Evolutionary conservation across 2,888 invertebrate species (phyloP).

Genomic region (Flexamia atlantica): DNA sequence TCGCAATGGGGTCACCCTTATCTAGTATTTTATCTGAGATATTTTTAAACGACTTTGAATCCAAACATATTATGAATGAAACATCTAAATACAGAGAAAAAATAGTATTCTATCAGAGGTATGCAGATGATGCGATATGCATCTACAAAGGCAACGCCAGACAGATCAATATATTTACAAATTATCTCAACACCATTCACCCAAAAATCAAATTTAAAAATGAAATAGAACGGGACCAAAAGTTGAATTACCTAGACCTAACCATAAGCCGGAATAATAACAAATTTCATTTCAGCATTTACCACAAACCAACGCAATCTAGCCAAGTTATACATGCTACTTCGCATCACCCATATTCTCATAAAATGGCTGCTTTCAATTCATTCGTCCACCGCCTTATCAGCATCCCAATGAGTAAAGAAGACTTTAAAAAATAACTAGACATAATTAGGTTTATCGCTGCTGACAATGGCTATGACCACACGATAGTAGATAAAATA

Average conservation of each 20-base stretch:
- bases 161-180: neutral
- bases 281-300: neutral
- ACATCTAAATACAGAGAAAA: neutral
- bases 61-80: neutral
- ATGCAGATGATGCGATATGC: slow-evolving; percentile 29
- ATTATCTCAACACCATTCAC: neutral
- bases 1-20: neutral
- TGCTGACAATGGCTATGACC: slow-evolving; percentile 4
- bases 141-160: slow-evolving; percentile 5
- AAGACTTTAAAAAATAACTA: neutral
- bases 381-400: slow-evolving; percentile 15
- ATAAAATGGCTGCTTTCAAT: slow-evolving; percentile 27
- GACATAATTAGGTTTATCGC: slow-evolving; percentile 1
- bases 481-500: neutral
- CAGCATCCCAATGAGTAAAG: neutral
- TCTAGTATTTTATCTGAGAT: slow-evolving; percentile 25
- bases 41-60: slow-evolving; percentile 10
- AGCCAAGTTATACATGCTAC: slow-evolving; percentile 11
- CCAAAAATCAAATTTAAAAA: slow-evolving; percentile 31
- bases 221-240: slow-evolving; percentile 20
- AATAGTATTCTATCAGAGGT: slow-evolving; percentile 10
- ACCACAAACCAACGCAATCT: slow-evolving; percentile 24
- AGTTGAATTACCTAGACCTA: slow-evolving; percentile 32
- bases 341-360: slow-evolving; percentile 7
- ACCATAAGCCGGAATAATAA: slow-evolving; percentile 9